phyloP scores from a whole-genome alignment of 2,888 invertebrate species.

The Ennomos quercinarius region DNA sequence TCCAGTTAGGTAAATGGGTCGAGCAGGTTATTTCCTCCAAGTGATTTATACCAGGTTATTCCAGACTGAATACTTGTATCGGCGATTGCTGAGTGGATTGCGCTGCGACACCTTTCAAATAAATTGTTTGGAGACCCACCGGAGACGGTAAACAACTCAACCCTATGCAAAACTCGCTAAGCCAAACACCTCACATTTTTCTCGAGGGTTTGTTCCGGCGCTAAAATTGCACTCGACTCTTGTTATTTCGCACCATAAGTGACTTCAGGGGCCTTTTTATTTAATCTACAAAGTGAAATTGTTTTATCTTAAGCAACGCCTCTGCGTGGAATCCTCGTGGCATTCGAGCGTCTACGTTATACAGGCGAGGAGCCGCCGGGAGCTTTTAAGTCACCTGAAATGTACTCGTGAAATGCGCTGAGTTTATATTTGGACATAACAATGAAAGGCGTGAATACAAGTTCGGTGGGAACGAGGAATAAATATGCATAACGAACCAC shows the following conservation, averaged over 20 bases:
- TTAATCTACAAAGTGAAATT: slow-evolving; percentile 66
- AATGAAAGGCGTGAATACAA: slow-evolving; percentile 30
- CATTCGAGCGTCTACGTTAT: slow-evolving; percentile 32
- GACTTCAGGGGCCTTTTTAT: slow-evolving; percentile 65
- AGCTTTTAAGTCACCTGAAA: slow-evolving; percentile 36
- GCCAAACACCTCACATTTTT: slow-evolving; percentile 71
- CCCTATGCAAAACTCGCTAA: slow-evolving; percentile 77
- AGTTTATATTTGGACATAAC: slow-evolving; percentile 30
- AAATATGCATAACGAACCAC: slow-evolving; percentile 47
- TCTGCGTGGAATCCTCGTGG: slow-evolving; percentile 36
- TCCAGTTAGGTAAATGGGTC: slow-evolving; percentile 69
- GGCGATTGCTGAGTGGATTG: slow-evolving; percentile 79
- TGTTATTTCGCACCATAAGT: slow-evolving; percentile 55
- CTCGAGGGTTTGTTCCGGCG: slow-evolving; percentile 61
- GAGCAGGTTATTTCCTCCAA: slow-evolving; percentile 65
- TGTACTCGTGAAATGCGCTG: slow-evolving; percentile 29
- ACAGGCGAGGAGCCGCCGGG: slow-evolving; percentile 28
- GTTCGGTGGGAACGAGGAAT: slow-evolving; percentile 27
- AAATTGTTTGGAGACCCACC: slow-evolving; percentile 81
- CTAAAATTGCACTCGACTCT: slow-evolving; percentile 69
- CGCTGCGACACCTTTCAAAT: slow-evolving; percentile 82
- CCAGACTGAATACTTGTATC: slow-evolving; percentile 67
- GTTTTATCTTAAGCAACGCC: slow-evolving; percentile 53
- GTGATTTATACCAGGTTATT: slow-evolving; percentile 76
- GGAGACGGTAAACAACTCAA: slow-evolving; percentile 78